Evolutionary conservation across 2,113 vertebrate species (phyloP), one percentile per base, ranked within the genome.

Genomic region (Phaethon lepturus): DNA sequence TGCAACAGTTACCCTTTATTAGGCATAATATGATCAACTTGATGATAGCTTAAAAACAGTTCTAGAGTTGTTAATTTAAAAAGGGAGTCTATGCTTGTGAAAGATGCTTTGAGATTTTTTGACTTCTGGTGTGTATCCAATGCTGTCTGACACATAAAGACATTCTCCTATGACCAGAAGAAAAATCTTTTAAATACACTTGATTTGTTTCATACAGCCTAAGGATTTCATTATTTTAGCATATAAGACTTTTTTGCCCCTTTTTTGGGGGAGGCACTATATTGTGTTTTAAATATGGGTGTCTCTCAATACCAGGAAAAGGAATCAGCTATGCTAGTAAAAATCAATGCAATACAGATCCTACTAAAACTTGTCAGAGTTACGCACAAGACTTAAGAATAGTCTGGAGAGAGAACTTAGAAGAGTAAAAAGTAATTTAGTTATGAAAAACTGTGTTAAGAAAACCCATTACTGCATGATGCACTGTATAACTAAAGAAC

Each of bases 181-280:
- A 83, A 73, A 25, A 66, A 58, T 49, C 13, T 69, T 85, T 73
- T n/a, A 62, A 62, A 76, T 25, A 62, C 6, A 62, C 15, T 33
- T 26, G 8, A 40, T 35, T 64, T 91, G 17, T 50, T 91, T 82
- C 58, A 82, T 4, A 73, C 22, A 86, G 83, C 6, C 26, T 53
- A 83, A 42, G 8, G 8, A 87, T 45, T 71, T 81, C 7, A 50
- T 63, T 62, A 73, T 67, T 89, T 76, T 62, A 69, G 55, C 5
- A 68, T 20, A 17, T 5, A n/a, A 60, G 35, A 6, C 17, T 31
- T 75, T 49, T 78, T 49, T 50, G 42, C 10, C 15, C 35, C 62
- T 58, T n/a, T 31, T 60, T 8, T 6, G 4, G 2, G 5, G 1
- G 10, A 7, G 5, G 5, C 8, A 69, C 18, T 44, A 1, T 66